These are phyloP conservation scores for Casuarius casuarius DNA, from an alignment of 2,113 vertebrate genomes.

Conservation along the genomic window DNA sequence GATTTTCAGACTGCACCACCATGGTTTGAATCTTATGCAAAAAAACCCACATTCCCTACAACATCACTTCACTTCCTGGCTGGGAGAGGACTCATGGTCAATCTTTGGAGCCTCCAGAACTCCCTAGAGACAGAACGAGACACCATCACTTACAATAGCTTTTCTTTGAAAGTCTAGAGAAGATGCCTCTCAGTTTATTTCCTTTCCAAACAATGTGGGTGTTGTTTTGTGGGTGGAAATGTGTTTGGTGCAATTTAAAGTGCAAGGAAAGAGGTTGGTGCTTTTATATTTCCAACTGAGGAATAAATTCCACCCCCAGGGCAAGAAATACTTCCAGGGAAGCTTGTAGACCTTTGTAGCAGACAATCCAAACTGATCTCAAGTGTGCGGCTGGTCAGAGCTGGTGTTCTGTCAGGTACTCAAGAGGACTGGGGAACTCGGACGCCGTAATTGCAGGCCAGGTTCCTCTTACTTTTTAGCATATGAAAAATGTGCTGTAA, in stretches of 20 bases:
- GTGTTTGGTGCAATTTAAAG: neutral
- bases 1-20: neutral
- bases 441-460: rapidly evolving
- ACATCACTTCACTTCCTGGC: neutral
- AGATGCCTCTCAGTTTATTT: conserved; percentile 4
- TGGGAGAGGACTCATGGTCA: neutral
- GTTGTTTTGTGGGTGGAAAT: neutral
- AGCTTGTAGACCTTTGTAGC: neutral
- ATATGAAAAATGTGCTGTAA: neutral
- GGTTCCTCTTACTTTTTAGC: neutral
- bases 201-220: conserved; percentile 35
- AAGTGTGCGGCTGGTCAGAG: neutral
- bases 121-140: neutral
- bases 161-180: neutral
- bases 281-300: neutral
- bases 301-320: neutral
- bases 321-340: neutral
- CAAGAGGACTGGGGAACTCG: neutral
- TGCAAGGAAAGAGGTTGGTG: neutral
- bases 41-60: neutral
- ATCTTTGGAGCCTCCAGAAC: neutral
- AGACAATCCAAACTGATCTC: neutral
- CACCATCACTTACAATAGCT: neutral
- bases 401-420: neutral
- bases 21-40: neutral